These are phyloP conservation scores for Ictidomys tridecemlineatus DNA, from an alignment of 2,113 vertebrate species.

Conservation along the genomic window DNA sequence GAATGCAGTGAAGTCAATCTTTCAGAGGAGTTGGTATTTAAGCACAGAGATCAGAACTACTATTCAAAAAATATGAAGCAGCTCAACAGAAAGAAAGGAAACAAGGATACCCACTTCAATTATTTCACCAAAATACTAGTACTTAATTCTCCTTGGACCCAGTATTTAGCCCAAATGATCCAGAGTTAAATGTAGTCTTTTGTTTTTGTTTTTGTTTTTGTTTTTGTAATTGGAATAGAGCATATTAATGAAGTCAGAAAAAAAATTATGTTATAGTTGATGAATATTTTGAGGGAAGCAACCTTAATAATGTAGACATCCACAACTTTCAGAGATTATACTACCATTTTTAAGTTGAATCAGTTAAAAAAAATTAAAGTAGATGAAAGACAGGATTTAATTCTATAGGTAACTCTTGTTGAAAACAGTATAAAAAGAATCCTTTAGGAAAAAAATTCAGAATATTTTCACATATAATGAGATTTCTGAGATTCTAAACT, in stretches of 20 bases:
- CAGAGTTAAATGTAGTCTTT: background rate
- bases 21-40: background rate
- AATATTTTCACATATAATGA: background rate
- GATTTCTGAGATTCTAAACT: background rate
- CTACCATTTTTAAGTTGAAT: conserved; percentile 5
- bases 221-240: background rate
- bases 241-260: background rate
- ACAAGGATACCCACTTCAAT: background rate
- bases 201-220: background rate
- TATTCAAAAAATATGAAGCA: background rate
- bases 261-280: background rate
- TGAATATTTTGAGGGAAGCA: background rate
- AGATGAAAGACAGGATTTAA: conserved; percentile 3
- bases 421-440: conserved; percentile 24
- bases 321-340: background rate
- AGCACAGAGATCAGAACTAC: background rate
- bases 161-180: background rate
- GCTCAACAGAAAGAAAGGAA: background rate
- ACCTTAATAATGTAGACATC: background rate
- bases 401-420: background rate
- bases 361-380: background rate
- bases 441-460: conserved; percentile 33
- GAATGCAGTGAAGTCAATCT: background rate
- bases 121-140: conserved; percentile 11
- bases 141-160: background rate